Base-by-base conservation (phyloP, 1,140 invertebrate genomes). In the Parapsyche elsis region DNA sequence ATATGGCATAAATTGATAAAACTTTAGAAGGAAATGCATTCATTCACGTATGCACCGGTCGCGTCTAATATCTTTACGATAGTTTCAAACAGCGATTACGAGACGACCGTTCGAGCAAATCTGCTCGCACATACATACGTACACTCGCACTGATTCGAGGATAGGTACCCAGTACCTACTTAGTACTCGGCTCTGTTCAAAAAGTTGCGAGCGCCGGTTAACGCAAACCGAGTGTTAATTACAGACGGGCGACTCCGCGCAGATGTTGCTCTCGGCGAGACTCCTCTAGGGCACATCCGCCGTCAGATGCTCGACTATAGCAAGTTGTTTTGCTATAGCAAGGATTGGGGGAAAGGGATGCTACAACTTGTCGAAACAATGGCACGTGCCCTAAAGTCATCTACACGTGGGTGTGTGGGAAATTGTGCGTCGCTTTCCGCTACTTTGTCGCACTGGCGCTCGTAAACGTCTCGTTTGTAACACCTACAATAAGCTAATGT, bases 201-300 rank as follows among this genome's bases (percentile, higher is more conserved):
- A 53, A 16, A 16, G 16, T 53, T 53, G 49, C 49, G 49, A 16
- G 12, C 49, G 49, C 16, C 49, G 16, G 49, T 53, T 12, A 53
- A 53, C 49, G 45, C 49, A 75, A 38, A 44, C 46, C 79, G 71
- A 73, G 71, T 80, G 79, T 80, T 80, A 80, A 80, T 80, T 80
- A 80, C 79, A 26, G 79, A 46, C 79, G 79, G 71, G 79, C 71
- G 30, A 74, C 26, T 76, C 44, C 26, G 57, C 5, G 49, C 73
- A 76, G 79, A 75, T 75, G 79, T 45, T 21, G 79, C 24, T 67
- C 21, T 21, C 59, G 59, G 9, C 10, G 24, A 30, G 75, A 71
- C 26, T 61, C 57, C 57, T 45, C 79, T 57, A 24, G 49, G 30
- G 75, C 75, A 77, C 59, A 77, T 77, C 75, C 75, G 75, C 16